phyloP scores from a whole-genome alignment of 2,888 invertebrate genomes.

The Myopa testacea region DNA sequence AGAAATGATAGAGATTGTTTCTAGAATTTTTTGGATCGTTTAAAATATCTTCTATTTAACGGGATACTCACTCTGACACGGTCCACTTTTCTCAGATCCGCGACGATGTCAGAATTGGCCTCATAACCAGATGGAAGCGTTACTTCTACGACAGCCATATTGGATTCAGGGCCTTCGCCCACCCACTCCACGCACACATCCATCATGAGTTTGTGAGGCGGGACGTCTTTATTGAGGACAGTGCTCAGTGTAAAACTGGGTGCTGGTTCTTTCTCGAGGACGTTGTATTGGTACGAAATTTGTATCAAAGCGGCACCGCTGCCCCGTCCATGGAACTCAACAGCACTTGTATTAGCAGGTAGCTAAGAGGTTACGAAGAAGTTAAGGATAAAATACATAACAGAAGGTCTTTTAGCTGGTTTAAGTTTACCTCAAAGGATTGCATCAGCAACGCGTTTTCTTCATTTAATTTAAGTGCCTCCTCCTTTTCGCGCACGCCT shows the following conservation, averaged over 20 bases:
- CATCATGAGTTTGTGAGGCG: constrained; percentile 83
- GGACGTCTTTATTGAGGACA: constrained; percentile 80
- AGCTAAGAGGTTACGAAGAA: constrained; percentile 49
- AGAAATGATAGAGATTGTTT: not conserved
- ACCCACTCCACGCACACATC: constrained; percentile 82
- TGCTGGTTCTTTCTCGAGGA: constrained; percentile 88
- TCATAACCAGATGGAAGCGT: constrained; percentile 90
- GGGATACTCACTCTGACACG: constrained; percentile 60
- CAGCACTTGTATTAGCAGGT: constrained; percentile 70
- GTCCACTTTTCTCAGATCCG: constrained; percentile 71
- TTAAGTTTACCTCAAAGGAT: constrained; percentile 74
- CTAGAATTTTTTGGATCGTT: not conserved
- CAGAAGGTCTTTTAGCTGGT: not conserved
- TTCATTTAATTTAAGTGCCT: constrained; percentile 75
- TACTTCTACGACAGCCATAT: constrained; percentile 93
- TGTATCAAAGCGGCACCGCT: constrained; percentile 83
- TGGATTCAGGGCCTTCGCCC: constrained; percentile 73
- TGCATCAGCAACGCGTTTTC: constrained; percentile 86
- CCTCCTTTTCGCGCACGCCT: constrained; percentile 57
- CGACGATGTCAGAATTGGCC: constrained; percentile 82
- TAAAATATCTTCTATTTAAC: not conserved
- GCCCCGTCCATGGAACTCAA: constrained; percentile 83
- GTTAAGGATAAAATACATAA: not conserved
- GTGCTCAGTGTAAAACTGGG: constrained; percentile 89
- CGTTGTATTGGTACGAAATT: constrained; percentile 83